These are phyloP conservation scores for Hoplodrina ambigua DNA, from an alignment of 2,888 invertebrate genomes.

Conservation along the genomic window DNA sequence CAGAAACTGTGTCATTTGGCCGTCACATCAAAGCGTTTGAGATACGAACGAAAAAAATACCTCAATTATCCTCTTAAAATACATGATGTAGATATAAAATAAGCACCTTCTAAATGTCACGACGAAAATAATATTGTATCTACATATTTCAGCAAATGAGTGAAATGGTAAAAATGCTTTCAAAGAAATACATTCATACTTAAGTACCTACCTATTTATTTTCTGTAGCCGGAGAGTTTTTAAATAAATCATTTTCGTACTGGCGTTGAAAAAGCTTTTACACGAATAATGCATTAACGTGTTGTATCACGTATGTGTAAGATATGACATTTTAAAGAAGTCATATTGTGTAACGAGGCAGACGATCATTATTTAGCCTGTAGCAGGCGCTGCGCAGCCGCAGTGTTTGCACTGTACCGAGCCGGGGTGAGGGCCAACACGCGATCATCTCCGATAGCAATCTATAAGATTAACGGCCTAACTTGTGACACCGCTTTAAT, in stretches of 20 bases:
- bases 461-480: conserved; percentile 85
- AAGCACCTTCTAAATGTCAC: conserved; percentile 22
- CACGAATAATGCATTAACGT: conserved; percentile 85
- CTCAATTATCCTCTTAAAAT: conserved; percentile 19
- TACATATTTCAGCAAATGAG: conserved; percentile 15
- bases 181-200: conserved; percentile 26
- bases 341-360: conserved; percentile 73
- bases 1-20: conserved; percentile 28
- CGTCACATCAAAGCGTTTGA: conserved; percentile 37
- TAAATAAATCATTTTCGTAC: conserved; percentile 79
- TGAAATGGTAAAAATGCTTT: conserved; percentile 21
- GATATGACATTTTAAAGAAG: conserved; percentile 66
- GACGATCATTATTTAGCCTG: conserved; percentile 72
- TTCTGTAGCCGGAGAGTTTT: conserved; percentile 38
- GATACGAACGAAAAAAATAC: background rate
- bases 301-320: conserved; percentile 60
- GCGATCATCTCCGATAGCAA: conserved; percentile 86
- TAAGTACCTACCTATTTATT: conserved; percentile 2
- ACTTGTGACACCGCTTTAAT: conserved; percentile 86
- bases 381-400: conserved; percentile 58
- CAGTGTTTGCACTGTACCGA: conserved; percentile 66
- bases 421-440: conserved; percentile 74
- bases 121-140: conserved; percentile 15
- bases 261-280: conserved; percentile 75
- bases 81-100: conserved; percentile 27